Evolutionary conservation across 2,888 invertebrate genomes (phyloP), one percentile per base, ranked within the genome.

Genomic region (Bembecia ichneumoniformis): DNA sequence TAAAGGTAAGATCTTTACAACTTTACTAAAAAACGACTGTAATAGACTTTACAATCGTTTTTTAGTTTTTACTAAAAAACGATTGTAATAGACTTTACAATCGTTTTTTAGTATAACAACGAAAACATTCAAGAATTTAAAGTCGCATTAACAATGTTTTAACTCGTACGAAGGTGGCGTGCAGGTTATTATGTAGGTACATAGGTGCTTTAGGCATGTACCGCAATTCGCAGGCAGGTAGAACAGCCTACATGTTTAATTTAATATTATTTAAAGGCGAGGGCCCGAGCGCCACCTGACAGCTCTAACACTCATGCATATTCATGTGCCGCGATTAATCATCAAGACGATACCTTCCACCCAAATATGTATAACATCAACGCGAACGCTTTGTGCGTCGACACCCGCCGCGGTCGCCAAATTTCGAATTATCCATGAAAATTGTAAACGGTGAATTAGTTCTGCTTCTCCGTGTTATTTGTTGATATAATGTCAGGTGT

Each of bases 241-340:
- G 44, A 15, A 10, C 44, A 14, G 44, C 44, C 44, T 44, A 44
- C 46, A 34, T 46, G 46, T 46, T 28, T 15, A 46, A 46, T 46
- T 46, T 46, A 46, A 46, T 46, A 46, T 46, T 46, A 34, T 55
- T 80, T 79, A 77, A 80, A 82, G 82, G 81, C 73, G 28, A 28
- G 28, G 69, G 70, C 66, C 51, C 47, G 52, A 50, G 47, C 54
- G 50, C 57, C 63, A 66, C 70, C 77, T 81, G 82, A 74, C 82
- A 80, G 71, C 73, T 72, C 74, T 72, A 72, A 73, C 69, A 57
- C 77, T 74, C 76, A 82, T 87, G 76, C 81, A 87, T 87, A 87
- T 87, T 87, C 86, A 87, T 82, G 74, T 66, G 50, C 62, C 65
- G 76, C 75, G 82, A 86, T 86, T 86, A 86, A 84, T 83, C 82